These are phyloP conservation scores for Littorina saxatilis DNA, from an alignment of 1,140 invertebrate species.

Conservation along the genomic window DNA sequence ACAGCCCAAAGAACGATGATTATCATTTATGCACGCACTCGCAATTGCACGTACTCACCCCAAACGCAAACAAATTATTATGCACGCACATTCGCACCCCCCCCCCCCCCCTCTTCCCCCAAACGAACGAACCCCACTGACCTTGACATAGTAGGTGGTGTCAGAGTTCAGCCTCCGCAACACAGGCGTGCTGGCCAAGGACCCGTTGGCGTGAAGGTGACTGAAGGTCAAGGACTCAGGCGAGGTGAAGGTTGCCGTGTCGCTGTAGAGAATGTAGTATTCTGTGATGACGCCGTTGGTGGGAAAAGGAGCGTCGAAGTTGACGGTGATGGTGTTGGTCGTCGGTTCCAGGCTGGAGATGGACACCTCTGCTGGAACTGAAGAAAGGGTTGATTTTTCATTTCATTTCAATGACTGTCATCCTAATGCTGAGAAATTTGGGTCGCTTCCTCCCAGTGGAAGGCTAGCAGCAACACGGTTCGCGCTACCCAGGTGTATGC, in stretches of 20 bases:
- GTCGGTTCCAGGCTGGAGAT: conserved; percentile 40
- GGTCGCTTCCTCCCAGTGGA: too few species aligned
- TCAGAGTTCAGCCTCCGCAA: conserved; percentile 48
- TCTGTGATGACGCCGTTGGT: conserved; percentile 61
- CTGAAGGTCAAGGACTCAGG: conserved; percentile 34
- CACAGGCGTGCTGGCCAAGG: conserved; percentile 20
- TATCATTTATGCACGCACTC: too few species aligned
- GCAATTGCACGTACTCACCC: too few species aligned
- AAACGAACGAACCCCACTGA: too few species aligned
- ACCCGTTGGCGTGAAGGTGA: conserved; percentile 39
- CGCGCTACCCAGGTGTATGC: too few species aligned
- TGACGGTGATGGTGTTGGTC: conserved; percentile 53
- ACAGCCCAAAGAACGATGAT: too few species aligned
- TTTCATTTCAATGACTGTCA: too few species aligned
- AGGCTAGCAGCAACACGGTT: too few species aligned
- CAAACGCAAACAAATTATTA: too few species aligned
- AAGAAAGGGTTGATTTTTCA: background rate
- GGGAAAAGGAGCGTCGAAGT: conserved; percentile 47
- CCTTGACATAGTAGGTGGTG: conserved; percentile 62
- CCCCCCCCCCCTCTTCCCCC: too few species aligned
- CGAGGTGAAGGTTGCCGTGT: conserved; percentile 42
- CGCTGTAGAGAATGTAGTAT: conserved; percentile 53
- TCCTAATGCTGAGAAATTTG: too few species aligned
- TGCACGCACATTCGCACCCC: too few species aligned
- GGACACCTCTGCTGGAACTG: conserved; percentile 61